These are phyloP conservation scores for Drosophila pseudoananassae DNA, from an alignment of 1,140 invertebrate species.

Conservation along the genomic window DNA sequence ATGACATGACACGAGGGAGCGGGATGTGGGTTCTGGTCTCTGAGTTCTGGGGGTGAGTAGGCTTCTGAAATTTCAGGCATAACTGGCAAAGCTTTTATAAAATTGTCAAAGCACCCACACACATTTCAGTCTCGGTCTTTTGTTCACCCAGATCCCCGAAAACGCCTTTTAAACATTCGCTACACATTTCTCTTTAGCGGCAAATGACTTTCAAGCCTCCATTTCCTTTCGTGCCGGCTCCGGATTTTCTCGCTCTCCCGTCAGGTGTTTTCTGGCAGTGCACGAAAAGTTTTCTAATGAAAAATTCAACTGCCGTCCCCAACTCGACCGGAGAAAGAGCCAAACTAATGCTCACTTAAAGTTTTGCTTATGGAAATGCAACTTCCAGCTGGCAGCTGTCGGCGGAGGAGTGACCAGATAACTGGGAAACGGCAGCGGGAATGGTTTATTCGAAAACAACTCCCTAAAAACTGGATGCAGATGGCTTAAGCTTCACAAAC, in stretches of 20 bases:
- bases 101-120: slow-evolving; percentile 44
- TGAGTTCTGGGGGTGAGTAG: not conserved
- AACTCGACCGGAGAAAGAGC: slow-evolving; percentile 1
- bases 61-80: slow-evolving; percentile 45
- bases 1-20: slow-evolving; percentile 40
- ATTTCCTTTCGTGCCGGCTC: slow-evolving; percentile 45
- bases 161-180: slow-evolving; percentile 41
- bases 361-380: slow-evolving; percentile 57
- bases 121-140: slow-evolving; percentile 29
- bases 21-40: not conserved
- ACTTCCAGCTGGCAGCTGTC: slow-evolving; percentile 24
- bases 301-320: slow-evolving; percentile 55
- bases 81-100: slow-evolving; percentile 52
- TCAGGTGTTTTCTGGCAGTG: slow-evolving; percentile 30
- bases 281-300: slow-evolving; percentile 66
- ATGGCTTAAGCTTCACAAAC: slow-evolving; percentile 32
- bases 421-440: slow-evolving; percentile 23
- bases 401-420: slow-evolving; percentile 35
- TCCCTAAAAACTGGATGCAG: slow-evolving; percentile 24
- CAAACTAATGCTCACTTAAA: slow-evolving; percentile 44
- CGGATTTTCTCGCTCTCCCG: slow-evolving; percentile 18
- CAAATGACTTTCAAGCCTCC: slow-evolving; percentile 60
- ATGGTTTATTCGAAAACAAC: slow-evolving; percentile 28
- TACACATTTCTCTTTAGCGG: slow-evolving; percentile 36
- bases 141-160: slow-evolving; percentile 16